Percentiles rank a stretch among this genome's conserved stretches.
Evolutionary conservation across 2,888 invertebrate species (phyloP).

Genomic region (Lampropteryx suffumata): DNA sequence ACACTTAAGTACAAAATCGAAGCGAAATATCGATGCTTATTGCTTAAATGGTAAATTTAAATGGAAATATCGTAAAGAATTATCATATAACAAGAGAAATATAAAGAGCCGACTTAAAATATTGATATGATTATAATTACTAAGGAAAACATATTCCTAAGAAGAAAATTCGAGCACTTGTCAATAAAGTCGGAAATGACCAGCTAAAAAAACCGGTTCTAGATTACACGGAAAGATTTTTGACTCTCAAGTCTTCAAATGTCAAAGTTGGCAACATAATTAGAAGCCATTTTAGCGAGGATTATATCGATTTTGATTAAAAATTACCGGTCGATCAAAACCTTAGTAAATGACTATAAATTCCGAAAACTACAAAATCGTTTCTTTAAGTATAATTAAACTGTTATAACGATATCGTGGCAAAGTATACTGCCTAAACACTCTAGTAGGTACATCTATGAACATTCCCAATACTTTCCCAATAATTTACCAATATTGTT

Average conservation of each 20-base stretch:
- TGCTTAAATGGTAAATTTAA: slow-evolving; percentile 57
- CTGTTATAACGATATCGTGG: not conserved
- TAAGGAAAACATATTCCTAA: slow-evolving; percentile 38
- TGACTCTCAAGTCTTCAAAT: no score
- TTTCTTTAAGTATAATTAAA: not conserved
- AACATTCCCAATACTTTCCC: not conserved
- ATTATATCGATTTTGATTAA: no score
- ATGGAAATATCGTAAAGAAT: slow-evolving; percentile 33
- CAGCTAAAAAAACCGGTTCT: not conserved
- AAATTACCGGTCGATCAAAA: no score
- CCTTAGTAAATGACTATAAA: not conserved
- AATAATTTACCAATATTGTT: slow-evolving; percentile 3
- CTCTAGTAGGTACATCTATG: no score
- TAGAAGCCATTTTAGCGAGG: no score
- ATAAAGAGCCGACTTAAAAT: slow-evolving; percentile 53
- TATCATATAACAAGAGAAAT: slow-evolving; percentile 25
- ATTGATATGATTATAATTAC: slow-evolving; percentile 68
- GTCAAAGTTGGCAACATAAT: no score
- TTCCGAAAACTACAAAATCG: not conserved
- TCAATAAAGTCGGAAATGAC: not conserved
- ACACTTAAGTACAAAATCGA: slow-evolving; percentile 55
- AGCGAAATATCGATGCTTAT: slow-evolving; percentile 62
- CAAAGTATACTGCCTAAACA: slow-evolving; percentile 16
- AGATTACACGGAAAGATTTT: no score
- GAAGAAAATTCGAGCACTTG: slow-evolving; percentile 10